Base-by-base conservation (phyloP, 2,797 vertebrate species). In the Muscicapa striata region DNA sequence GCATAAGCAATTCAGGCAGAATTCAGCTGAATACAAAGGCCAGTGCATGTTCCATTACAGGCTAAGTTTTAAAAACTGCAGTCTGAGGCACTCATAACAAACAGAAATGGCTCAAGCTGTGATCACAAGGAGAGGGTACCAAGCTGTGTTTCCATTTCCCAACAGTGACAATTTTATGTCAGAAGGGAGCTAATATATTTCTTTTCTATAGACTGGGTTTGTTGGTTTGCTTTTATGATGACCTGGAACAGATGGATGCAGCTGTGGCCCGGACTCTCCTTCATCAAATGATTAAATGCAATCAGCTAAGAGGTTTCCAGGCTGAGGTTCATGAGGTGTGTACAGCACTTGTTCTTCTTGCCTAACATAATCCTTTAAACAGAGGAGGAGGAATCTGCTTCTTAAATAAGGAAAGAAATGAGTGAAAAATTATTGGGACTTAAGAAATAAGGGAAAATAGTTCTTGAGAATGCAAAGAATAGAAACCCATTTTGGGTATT, bases 221-320 rank as follows among this genome's bases (percentile, higher is more conserved):
- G 63, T 90, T 98, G 88, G 97, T 98, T 84, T 98, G 98, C 82
- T 98, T 98, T 97, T 98, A 98, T 62, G 84, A 97, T 59, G 95
- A 97, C 63, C 82, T 97, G 95, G 97, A 98, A 61, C 84, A 97
- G 90, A 95, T 97, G 92, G 98, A 98, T 10, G 89, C 97, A 3
- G 32, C 72, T 11, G 89, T 98, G 69, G 98, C 98, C 36, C 97
- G 75, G 55, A 97, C 97, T 69, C 95, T 98, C 26, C 98, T 98
- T 66, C 98, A 98, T 68, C 98, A 98, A 92, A 98, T 98, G 97
- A 98, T 98, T 67, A 98, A 98, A 92, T 98, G 98, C 95, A 97
- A 96, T 94, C 98, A 89, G 1, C 86, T 98, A 83, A 93, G 84
- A 92, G 97, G 97, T 74, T 98, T 97, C 95, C 98, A 97, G 81